Conservation (phyloP, 2,888 invertebrate species). For the Myathropa florea region DNA sequence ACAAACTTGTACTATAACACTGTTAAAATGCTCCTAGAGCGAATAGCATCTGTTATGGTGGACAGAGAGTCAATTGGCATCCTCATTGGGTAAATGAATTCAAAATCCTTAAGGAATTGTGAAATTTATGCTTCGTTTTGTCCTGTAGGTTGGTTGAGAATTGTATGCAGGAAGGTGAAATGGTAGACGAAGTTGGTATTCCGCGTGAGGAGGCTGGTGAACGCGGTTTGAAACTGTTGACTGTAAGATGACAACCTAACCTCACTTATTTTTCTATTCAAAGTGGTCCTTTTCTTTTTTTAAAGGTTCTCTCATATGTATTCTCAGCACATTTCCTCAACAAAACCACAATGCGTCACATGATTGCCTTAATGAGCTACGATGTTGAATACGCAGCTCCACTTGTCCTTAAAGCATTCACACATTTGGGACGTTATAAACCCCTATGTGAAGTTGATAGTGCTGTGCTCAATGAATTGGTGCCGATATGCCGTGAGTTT, state of each 20-base stretch:
- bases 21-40: constrained; percentile 95
- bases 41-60: constrained; percentile 97
- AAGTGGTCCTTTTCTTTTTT: constrained; percentile 24
- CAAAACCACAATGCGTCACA: constrained; percentile 89
- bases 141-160: constrained; percentile 83
- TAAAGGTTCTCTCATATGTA: constrained; percentile 88
- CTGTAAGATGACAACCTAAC: constrained; percentile 81
- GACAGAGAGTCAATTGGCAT: constrained; percentile 93
- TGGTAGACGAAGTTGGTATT: constrained; percentile 89
- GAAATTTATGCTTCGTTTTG: not conserved
- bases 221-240: constrained; percentile 92
- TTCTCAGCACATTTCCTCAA: constrained; percentile 96
- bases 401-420: constrained; percentile 90
- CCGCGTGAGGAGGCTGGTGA: constrained; percentile 91
- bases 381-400: constrained; percentile 92
- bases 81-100: constrained; percentile 81
- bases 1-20: constrained; percentile 97
- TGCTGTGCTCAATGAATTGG: constrained; percentile 88
- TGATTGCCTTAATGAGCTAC: constrained; percentile 85
- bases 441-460: constrained; percentile 91
- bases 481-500: constrained; percentile 93
- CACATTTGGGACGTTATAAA: constrained; percentile 92
- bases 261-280: not conserved
- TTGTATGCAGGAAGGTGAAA: constrained; percentile 87
- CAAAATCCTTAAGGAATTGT: not conserved